Conservation (phyloP, 1,140 invertebrate species). For the Reticulitermes speratus region DNA sequence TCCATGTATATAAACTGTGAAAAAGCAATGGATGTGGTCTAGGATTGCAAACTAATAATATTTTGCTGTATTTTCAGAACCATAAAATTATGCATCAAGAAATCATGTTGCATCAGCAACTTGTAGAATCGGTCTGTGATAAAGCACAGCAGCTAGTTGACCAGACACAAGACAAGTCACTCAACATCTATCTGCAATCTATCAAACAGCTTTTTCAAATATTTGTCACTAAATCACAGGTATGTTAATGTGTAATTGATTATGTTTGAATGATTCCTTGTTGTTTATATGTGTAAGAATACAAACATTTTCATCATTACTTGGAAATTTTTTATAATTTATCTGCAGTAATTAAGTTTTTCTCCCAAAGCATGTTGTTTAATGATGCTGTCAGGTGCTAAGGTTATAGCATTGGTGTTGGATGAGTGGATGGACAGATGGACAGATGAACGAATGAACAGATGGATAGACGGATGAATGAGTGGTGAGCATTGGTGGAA, state of each 20-base stretch:
- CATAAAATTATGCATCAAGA: conserved; percentile 95
- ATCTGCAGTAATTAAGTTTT: background rate
- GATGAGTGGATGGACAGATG: too few species aligned
- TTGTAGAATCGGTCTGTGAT: conserved; percentile 88
- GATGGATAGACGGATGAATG: too few species aligned
- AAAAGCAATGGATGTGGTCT: background rate
- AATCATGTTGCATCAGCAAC: conserved; percentile 85
- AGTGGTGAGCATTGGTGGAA: too few species aligned
- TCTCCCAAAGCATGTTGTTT: too few species aligned
- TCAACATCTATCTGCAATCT: conserved; percentile 83
- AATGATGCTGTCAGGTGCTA: too few species aligned
- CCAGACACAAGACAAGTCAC: conserved; percentile 81
- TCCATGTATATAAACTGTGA: background rate
- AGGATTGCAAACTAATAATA: background rate
- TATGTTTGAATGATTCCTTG: background rate
- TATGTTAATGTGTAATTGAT: conserved; percentile 30
- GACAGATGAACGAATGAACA: too few species aligned
- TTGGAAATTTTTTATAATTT: background rate
- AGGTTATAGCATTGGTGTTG: too few species aligned
- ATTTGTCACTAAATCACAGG: conserved; percentile 82
- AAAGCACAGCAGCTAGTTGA: conserved; percentile 88
- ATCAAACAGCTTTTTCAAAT: conserved; percentile 87
- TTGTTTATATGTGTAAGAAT: background rate
- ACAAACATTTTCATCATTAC: background rate
- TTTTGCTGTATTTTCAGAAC: conserved; percentile 56